Percentiles rank a stretch among this genome's conserved stretches.
These are phyloP conservation scores for Lasioglossum lativentre DNA, from an alignment of 2,888 invertebrate genomes.

Conservation along the genomic window DNA sequence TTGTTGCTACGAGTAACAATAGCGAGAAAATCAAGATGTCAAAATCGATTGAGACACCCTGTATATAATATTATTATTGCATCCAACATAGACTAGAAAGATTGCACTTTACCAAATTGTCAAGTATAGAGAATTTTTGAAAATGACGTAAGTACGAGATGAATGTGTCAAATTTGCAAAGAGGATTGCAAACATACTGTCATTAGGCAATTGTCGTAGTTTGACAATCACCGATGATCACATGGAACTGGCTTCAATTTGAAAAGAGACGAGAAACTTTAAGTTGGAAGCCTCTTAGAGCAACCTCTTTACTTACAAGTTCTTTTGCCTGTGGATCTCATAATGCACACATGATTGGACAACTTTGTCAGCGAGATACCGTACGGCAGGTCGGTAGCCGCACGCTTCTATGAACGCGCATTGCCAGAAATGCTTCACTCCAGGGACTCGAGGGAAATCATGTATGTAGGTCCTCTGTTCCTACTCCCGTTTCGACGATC, in stretches of 20 bases:
- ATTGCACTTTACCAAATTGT: neutral
- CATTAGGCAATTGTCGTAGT: neutral
- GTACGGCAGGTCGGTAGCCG: constrained; percentile 71
- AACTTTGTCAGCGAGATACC: constrained; percentile 80
- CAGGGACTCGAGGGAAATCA: constrained; percentile 83
- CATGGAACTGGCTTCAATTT: neutral
- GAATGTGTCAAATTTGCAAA: neutral
- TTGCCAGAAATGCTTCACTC: constrained; percentile 83
- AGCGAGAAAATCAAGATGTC: too few species aligned
- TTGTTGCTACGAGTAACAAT: too few species aligned
- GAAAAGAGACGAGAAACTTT: constrained; percentile 24
- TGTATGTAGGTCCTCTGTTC: constrained; percentile 82
- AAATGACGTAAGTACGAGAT: neutral
- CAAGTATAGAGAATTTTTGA: neutral
- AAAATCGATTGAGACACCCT: too few species aligned
- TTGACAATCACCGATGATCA: neutral
- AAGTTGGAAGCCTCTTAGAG: constrained; percentile 24
- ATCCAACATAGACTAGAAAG: neutral
- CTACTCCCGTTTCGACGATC: constrained; percentile 67
- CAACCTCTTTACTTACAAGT: constrained; percentile 30
- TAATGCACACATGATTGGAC: constrained; percentile 82
- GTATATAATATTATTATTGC: too few species aligned
- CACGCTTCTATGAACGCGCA: constrained; percentile 76
- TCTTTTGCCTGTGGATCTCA: constrained; percentile 78
- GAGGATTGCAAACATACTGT: neutral